These are phyloP conservation scores for Agelas oroides DNA, from an alignment of 37 sponge, comb jelly and placozoan species.

Conservation along the genomic window DNA sequence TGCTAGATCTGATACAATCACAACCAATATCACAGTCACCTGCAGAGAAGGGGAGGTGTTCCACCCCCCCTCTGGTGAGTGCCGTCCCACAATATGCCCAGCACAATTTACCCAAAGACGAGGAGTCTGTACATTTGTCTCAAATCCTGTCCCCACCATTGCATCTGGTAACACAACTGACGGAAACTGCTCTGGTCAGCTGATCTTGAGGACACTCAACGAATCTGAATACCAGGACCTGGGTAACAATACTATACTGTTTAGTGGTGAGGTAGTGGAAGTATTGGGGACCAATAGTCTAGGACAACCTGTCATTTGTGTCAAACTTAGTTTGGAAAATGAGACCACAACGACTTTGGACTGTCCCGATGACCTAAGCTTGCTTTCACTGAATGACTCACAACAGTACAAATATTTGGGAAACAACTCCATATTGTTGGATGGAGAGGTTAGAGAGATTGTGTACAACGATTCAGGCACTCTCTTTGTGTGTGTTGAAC, in stretches of 20 bases:
- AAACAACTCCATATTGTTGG: conserved; percentile 4
- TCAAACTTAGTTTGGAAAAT: neutral
- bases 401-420: conserved; percentile 7
- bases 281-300: neutral
- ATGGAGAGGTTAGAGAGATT: neutral
- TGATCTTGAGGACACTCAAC: neutral
- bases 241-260: conserved; percentile 11
- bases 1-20: neutral
- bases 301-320: conserved; percentile 8
- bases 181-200: too few species aligned
- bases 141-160: too few species aligned
- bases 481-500: neutral
- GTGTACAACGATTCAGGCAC: neutral
- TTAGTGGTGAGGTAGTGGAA: neutral
- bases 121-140: neutral
- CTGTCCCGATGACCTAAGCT: conserved; percentile 3
- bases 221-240: conserved; percentile 6
- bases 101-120: neutral
- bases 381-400: conserved; percentile 19
- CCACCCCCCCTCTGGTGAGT: conserved; percentile 1
- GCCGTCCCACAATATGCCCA: conserved; percentile 25
- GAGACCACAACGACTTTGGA: neutral
- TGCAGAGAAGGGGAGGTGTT: conserved; percentile 11
- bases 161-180: too few species aligned
- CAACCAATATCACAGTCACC: neutral